Conservation (phyloP, 2,888 invertebrate species). For the Lycia hirtaria region DNA sequence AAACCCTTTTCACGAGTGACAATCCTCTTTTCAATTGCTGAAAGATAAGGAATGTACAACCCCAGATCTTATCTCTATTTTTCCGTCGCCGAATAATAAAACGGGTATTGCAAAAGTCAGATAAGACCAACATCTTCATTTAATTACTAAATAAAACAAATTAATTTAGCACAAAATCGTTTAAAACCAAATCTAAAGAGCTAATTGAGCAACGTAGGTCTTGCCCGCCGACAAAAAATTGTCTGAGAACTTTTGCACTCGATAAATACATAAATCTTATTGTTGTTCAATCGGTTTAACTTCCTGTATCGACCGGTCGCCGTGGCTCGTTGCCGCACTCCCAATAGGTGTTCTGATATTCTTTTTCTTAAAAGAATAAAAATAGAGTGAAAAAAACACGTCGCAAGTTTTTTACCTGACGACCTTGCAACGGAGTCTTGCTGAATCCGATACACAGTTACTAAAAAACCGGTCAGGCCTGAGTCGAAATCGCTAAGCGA, state of each 20-base stretch:
- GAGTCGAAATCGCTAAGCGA: background rate
- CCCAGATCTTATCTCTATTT: too few species aligned
- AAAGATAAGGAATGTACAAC: too few species aligned
- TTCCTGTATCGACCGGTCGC: conserved; percentile 81
- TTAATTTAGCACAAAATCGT: conserved; percentile 4
- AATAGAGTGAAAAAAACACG: conserved; percentile 78
- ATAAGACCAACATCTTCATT: too few species aligned
- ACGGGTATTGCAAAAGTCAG: too few species aligned
- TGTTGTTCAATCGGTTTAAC: conserved; percentile 76
- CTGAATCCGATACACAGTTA: conserved; percentile 78
- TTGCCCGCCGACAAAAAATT: conserved; percentile 38
- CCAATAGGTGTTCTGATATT: conserved; percentile 81
- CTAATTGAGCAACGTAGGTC: conserved; percentile 38
- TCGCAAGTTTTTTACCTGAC: conserved; percentile 71
- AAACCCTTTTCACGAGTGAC: too few species aligned
- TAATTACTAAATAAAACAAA: too few species aligned
- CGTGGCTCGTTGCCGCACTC: conserved; percentile 62
- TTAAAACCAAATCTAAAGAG: conserved; percentile 18
- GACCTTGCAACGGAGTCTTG: conserved; percentile 80
- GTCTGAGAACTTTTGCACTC: conserved; percentile 56
- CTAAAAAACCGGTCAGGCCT: conserved; percentile 57
- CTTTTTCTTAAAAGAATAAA: conserved; percentile 76
- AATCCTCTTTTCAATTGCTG: too few species aligned
- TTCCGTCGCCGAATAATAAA: too few species aligned
- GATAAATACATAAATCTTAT: conserved; percentile 80